These are phyloP conservation scores for Drosophila arawakana DNA, from an alignment of 1,140 invertebrate species.

Conservation along the genomic window DNA sequence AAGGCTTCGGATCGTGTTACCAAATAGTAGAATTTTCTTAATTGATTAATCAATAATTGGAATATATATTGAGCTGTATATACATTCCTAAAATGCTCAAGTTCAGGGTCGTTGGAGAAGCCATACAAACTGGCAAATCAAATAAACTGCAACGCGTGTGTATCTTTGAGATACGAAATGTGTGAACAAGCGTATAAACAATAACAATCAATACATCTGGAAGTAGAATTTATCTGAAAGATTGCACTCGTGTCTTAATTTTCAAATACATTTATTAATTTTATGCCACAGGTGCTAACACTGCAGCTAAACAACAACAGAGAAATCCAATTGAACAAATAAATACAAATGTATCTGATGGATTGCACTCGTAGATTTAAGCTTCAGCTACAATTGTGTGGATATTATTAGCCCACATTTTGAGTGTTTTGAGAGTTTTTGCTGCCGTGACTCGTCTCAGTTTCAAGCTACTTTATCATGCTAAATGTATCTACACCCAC, in stretches of 20 bases:
- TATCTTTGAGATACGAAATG: conserved; percentile 24
- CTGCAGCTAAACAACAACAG: conserved; percentile 20
- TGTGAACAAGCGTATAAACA: conserved; percentile 34
- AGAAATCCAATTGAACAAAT: conserved; percentile 8
- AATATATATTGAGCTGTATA: not conserved
- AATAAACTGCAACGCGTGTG: conserved; percentile 36
- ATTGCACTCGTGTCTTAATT: conserved; percentile 16
- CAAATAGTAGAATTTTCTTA: not conserved
- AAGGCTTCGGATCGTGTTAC: conserved; percentile 6
- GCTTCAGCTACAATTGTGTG: conserved; percentile 41
- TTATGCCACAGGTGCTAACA: conserved; percentile 15
- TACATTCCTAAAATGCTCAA: conserved; percentile 25
- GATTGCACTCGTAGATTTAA: conserved; percentile 53
- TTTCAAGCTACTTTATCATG: conserved; percentile 60
- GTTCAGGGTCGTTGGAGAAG: conserved; percentile 64
- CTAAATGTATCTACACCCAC: conserved; percentile 74
- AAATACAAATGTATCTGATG: conserved; percentile 42
- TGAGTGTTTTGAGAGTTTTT: not conserved
- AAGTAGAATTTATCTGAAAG: conserved; percentile 5
- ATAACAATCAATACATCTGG: not conserved
- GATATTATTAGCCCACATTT: conserved; percentile 55
- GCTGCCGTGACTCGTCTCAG: conserved; percentile 58
- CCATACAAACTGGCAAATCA: conserved; percentile 52
- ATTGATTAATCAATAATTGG: conserved; percentile 9
- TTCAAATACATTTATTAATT: conserved; percentile 3